Conservation (phyloP, 2,113 vertebrate species). For the Macquaria australasica region DNA sequence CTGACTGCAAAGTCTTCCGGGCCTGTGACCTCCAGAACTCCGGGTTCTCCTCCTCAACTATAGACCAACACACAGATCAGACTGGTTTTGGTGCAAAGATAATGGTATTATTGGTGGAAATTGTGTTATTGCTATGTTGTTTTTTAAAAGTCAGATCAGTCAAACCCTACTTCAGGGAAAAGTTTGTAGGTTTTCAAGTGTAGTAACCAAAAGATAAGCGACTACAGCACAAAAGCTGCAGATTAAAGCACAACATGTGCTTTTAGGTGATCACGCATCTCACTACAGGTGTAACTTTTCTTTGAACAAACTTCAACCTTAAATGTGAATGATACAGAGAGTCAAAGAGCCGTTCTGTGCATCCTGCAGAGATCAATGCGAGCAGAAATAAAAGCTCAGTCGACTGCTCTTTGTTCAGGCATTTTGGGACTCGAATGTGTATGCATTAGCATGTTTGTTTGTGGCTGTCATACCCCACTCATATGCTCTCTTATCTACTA, state of each 20-base stretch:
- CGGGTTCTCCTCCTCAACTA: slow-evolving; percentile 84
- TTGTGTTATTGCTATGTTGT: neutral
- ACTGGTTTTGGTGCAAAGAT: neutral
- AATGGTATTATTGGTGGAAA: neutral
- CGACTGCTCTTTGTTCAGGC: slow-evolving; percentile 11
- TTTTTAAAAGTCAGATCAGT: neutral
- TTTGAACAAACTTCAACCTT: slow-evolving; percentile 28
- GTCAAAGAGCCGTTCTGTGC: neutral
- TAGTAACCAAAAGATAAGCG: neutral
- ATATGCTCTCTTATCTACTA: slow-evolving; percentile 35
- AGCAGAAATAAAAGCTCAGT: neutral
- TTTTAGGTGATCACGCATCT: neutral
- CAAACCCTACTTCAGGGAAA: neutral
- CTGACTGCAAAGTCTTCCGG: slow-evolving; percentile 69
- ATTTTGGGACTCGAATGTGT: slow-evolving; percentile 20
- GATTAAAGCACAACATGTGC: neutral
- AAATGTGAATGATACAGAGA: neutral
- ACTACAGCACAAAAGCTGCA: neutral
- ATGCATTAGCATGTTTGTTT: slow-evolving; percentile 24
- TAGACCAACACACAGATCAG: neutral
- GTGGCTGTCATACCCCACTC: slow-evolving; percentile 19
- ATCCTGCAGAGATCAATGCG: slow-evolving; percentile 13
- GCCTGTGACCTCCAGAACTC: slow-evolving; percentile 85
- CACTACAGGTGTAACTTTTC: slow-evolving; percentile 4
- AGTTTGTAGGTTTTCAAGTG: neutral